phyloP scores from a whole-genome alignment of 1,140 invertebrate genomes.

The Drosophila nebulosa region DNA sequence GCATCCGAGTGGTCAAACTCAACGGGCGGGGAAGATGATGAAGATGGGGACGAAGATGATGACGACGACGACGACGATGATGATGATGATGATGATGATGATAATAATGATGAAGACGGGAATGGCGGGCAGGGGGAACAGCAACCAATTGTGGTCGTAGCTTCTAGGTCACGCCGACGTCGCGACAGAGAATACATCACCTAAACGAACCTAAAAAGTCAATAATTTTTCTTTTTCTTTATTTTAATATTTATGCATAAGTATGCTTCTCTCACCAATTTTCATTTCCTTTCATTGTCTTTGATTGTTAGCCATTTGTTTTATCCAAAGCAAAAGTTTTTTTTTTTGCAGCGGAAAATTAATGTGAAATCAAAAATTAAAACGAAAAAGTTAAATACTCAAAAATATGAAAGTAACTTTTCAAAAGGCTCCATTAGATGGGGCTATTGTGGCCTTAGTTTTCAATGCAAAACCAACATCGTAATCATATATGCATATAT shows the following conservation, averaged over 20 bases:
- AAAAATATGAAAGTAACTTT: slow-evolving; percentile 25
- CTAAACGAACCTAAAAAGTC: slow-evolving; percentile 28
- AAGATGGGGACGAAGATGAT: slow-evolving; percentile 36
- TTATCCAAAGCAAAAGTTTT: slow-evolving; percentile 10
- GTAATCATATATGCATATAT: slow-evolving; percentile 7
- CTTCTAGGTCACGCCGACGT: slow-evolving; percentile 53
- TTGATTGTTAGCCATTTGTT: slow-evolving; percentile 21
- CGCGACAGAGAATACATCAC: slow-evolving; percentile 67
- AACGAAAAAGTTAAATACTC: slow-evolving; percentile 67
- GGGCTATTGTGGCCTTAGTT: slow-evolving; percentile 67
- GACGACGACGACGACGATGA: slow-evolving; percentile 30
- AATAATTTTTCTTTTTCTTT: slow-evolving; percentile 14
- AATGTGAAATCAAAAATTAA: slow-evolving; percentile 1
- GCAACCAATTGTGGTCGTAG: slow-evolving; percentile 47
- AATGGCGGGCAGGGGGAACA: slow-evolving; percentile 18
- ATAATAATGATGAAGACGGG: not conserved
- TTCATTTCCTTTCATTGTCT: slow-evolving; percentile 4
- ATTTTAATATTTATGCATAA: slow-evolving; percentile 9
- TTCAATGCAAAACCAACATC: slow-evolving; percentile 38
- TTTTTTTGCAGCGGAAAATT: slow-evolving; percentile 2
- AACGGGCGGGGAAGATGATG: slow-evolving; percentile 61
- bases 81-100: slow-evolving; percentile 28
- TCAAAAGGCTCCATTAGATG: slow-evolving; percentile 49
- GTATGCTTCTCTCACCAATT: slow-evolving; percentile 21
- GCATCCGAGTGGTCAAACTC: slow-evolving; percentile 76